Conservation (phyloP, 2,797 vertebrate genomes). For the Tenualosa ilisha region DNA sequence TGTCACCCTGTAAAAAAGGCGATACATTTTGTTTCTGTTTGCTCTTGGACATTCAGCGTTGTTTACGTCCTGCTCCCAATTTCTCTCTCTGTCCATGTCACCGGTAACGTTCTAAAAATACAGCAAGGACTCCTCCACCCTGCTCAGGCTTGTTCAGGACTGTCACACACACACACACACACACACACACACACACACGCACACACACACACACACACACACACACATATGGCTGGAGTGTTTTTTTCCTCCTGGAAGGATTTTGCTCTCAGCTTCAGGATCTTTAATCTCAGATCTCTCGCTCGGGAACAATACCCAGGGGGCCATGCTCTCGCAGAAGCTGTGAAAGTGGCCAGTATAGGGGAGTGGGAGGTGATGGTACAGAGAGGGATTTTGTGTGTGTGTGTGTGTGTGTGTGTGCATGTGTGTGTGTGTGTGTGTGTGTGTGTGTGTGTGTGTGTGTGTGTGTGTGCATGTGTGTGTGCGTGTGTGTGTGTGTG, state of each 20-base stretch:
- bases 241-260: slow-evolving; percentile 78
- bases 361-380: slow-evolving; percentile 42
- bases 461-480: neutral
- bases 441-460: slow-evolving; percentile 1
- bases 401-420: neutral
- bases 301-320: slow-evolving; percentile 68
- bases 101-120: slow-evolving; percentile 70
- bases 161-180: slow-evolving; percentile 28
- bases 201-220: slow-evolving; percentile 41
- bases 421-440: neutral
- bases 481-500: slow-evolving; percentile 11
- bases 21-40: slow-evolving; percentile 51
- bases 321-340: slow-evolving; percentile 54
- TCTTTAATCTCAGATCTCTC: slow-evolving; percentile 64
- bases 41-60: slow-evolving; percentile 26
- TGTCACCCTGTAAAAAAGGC: slow-evolving; percentile 42
- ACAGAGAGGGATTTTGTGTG: neutral
- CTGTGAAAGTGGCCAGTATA: slow-evolving; percentile 63
- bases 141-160: slow-evolving; percentile 55
- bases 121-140: slow-evolving; percentile 43
- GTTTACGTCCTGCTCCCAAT: slow-evolving; percentile 51
- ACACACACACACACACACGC: slow-evolving; percentile 47
- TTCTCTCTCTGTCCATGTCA: slow-evolving; percentile 43
- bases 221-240: slow-evolving; percentile 64
- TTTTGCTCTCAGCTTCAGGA: slow-evolving; percentile 60